Base-by-base conservation (phyloP, 2,888 invertebrate species). In the Phortica magna region DNA sequence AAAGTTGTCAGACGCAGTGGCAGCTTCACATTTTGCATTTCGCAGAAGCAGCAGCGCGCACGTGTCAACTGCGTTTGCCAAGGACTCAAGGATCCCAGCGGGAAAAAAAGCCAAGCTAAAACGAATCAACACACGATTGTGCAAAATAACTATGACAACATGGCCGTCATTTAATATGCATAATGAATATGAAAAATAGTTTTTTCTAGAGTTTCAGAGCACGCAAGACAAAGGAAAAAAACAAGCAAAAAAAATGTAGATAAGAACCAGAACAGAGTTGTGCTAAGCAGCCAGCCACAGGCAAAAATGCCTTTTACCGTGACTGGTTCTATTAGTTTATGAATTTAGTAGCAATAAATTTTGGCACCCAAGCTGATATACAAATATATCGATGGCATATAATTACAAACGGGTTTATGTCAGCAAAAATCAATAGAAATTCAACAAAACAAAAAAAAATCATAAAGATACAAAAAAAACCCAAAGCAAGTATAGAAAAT, bases 291-390 rank as follows among this genome's bases (percentile, higher is more conserved):
- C 19, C 43, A n/a, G 19, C 6, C 57, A 55, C 22, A 77, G 19
- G 61, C 14, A 70, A 75, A 73, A 78, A 72, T 61, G 74, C 55
- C 72, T 61, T 74, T 81, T 70, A 80, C 71, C 79, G 70, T 68
- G 83, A 86, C 85, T 88, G 83, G 85, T 86, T 86, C 83, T 83
- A 83, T 86, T 81, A 83, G 84, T 83, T 80, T 78, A 75, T 80
- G 74, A 78, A 78, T 83, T 79, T 80, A 71, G 78, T 77, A 78
- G 80, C 77, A 83, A 88, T 88, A 82, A 87, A 87, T 85, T 83
- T 81, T 79, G 77, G 74, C 39, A 43, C 22, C 12, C 48, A 77
- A 75, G 76, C 64, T 64, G 31, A 65, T 72, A 31, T 48, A 55
- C 31, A 65, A 73, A 67, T 14, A 22, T 77, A 80, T 80, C 75